These are phyloP conservation scores for Tiliqua scincoides DNA, from an alignment of 2,113 vertebrate genomes.

Conservation along the genomic window DNA sequence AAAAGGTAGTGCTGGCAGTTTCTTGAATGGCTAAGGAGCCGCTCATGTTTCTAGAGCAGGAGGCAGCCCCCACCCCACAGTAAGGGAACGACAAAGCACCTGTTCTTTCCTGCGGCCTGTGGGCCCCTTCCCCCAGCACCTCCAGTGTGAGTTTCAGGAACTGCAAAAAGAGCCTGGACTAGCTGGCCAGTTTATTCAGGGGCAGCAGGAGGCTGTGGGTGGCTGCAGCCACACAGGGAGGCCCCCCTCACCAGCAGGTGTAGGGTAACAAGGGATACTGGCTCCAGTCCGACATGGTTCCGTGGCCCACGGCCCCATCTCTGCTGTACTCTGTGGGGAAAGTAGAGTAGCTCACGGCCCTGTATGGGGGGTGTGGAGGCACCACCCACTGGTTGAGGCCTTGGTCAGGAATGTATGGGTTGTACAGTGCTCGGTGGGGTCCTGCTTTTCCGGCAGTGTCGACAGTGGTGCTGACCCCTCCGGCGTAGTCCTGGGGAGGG, in stretches of 20 bases:
- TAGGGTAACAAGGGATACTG: conserved; percentile 91
- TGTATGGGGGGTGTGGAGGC: conserved; percentile 80
- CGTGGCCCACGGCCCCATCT: conserved; percentile 80
- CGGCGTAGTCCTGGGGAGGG: conserved; percentile 81
- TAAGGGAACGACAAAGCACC: not conserved
- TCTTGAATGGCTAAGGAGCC: no score
- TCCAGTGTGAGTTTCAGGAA: not conserved
- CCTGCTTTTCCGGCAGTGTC: conserved; percentile 76
- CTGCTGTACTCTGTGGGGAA: conserved; percentile 83
- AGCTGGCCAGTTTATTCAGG: not conserved
- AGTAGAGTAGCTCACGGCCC: conserved; percentile 68
- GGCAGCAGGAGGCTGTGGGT: not conserved
- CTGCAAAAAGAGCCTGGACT: not conserved
- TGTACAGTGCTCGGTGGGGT: conserved; percentile 79
- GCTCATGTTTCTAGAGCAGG: no score
- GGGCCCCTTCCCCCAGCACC: not conserved
- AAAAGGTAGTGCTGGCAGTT: no score
- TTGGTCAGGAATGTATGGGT: conserved; percentile 80
- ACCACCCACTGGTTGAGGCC: conserved; percentile 84
- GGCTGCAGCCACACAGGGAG: no score
- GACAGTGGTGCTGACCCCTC: conserved; percentile 80
- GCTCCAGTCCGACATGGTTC: conserved; percentile 87
- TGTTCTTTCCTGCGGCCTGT: not conserved
- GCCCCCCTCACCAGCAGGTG: conserved; percentile 85
- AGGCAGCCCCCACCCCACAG: not conserved